A percentile compares a stretch with the other conserved stretches of the same genome.
phyloP scores from a whole-genome alignment of 2,888 invertebrate species.

The Bombylius major region DNA sequence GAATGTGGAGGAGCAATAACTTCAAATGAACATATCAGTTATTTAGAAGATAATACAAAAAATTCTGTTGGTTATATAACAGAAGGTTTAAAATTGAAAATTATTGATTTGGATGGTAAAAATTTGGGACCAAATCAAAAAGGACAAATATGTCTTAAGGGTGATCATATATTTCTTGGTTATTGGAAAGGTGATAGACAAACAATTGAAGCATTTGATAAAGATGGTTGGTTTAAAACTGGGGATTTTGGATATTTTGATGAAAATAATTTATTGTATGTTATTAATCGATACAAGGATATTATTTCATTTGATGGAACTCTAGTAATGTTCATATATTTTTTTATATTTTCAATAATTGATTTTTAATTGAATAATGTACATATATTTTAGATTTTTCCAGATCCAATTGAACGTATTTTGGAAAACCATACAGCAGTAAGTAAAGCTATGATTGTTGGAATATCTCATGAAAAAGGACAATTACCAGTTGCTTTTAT shows the following conservation, averaged over 20 bases:
- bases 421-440: background rate
- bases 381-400: background rate
- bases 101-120: constrained; percentile 4
- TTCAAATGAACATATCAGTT: background rate
- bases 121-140: background rate
- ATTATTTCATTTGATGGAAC: background rate
- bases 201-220: background rate
- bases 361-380: background rate
- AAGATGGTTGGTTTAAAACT: background rate
- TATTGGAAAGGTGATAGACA: constrained; percentile 3
- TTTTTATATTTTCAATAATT: background rate
- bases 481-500: constrained; percentile 6
- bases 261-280: background rate
- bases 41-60: background rate
- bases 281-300: background rate
- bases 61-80: background rate
- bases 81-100: background rate
- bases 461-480: constrained; percentile 5
- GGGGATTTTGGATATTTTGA: constrained; percentile 4
- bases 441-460: constrained; percentile 1
- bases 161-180: background rate
- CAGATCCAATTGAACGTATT: background rate
- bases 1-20: constrained; percentile 3
- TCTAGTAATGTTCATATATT: background rate
- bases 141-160: constrained; percentile 6